These are phyloP conservation scores for Melierax canorus DNA, from an alignment of 2,113 vertebrate species.

Conservation along the genomic window DNA sequence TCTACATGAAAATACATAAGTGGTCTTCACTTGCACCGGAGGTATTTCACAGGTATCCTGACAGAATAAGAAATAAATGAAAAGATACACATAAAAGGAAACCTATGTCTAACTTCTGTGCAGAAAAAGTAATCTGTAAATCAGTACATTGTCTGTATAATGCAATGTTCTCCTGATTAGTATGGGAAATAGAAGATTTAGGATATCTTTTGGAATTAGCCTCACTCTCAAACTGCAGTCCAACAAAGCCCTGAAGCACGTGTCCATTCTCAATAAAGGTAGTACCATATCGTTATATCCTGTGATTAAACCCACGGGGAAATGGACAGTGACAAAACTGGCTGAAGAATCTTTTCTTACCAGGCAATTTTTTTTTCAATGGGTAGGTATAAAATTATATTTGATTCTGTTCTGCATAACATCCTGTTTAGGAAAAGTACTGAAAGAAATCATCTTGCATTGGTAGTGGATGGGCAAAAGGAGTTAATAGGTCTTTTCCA, in stretches of 20 bases:
- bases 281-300: background rate
- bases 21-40: background rate
- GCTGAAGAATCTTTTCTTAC: background rate
- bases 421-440: background rate
- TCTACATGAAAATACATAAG: background rate
- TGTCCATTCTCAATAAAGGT: background rate
- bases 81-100: background rate
- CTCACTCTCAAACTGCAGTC: background rate
- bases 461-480: background rate
- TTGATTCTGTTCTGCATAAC: background rate
- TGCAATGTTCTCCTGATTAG: background rate
- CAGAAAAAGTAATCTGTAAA: background rate
- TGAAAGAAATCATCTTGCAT: background rate
- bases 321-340: background rate
- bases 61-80: background rate
- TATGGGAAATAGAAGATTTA: background rate
- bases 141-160: background rate
- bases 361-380: background rate
- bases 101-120: background rate
- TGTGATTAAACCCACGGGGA: background rate
- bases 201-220: background rate
- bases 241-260: background rate
- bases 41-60: background rate
- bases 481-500: background rate
- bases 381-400: background rate